Evolutionary conservation across 1,140 invertebrate genomes (phyloP), one percentile per base, ranked within the genome.

Genomic region (Macrostomum lignano): DNA sequence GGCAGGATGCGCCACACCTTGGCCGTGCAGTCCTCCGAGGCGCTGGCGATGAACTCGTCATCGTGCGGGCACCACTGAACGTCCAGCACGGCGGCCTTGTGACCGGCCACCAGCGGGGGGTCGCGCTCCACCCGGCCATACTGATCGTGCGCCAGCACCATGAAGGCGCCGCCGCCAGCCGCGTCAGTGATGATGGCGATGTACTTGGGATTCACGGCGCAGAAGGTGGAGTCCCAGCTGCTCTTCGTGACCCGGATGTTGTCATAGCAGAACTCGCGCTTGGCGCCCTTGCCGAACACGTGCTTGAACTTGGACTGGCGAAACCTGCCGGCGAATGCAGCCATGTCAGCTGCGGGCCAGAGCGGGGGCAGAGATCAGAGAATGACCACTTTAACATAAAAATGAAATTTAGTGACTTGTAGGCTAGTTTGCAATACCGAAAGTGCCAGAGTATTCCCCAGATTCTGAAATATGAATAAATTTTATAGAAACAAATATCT

Each of bases 41-140:
- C 82, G 38, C 77, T 84, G 7, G 91, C 91, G 47, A 98, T 96
- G 31, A 96, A 73, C 56, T 88, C 78, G 57, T 91, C 81, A 53
- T 94, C 88, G 59, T 93, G 84, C 2, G 86, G 88, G 60, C 82
- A 91, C 82, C 82, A 98, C 3, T 82, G 75, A 41, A 98, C 84
- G 59, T 98, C 88, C 20, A 96, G 58, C 7, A 96, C 88, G 3
- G 86, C 79, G 7, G 81, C 86, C 60, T 86, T 88, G 62, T 98
- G 91, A 11, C 91, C 91, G 25, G 78, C 77, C 11, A 98, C 88
- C 37, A 93, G 59, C 2, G 86, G 81, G 58, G 75, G 69, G 61
- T 93, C 81, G 2, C 78, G 71, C 33, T 77, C 70, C 48, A 93
- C 78, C 43, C 84, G 66, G 22, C 86, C 86, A 47, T 76, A 73